These are phyloP conservation scores for Lordiphosa fenestrarum DNA, from an alignment of 2,888 invertebrate species.

Conservation along the genomic window DNA sequence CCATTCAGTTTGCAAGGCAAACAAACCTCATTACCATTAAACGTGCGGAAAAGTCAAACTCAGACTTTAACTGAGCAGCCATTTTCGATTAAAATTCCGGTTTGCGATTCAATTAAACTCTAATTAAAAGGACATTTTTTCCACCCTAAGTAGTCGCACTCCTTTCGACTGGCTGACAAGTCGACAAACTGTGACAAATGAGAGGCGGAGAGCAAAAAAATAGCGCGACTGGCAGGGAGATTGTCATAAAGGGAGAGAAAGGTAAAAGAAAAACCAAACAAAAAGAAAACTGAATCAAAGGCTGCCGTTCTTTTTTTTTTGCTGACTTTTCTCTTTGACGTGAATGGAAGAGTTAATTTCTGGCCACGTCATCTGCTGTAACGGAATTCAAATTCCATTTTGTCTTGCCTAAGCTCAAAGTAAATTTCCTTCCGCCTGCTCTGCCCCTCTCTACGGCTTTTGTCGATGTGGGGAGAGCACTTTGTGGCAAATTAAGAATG, in stretches of 20 bases:
- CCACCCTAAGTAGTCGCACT: slow-evolving; percentile 28
- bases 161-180: slow-evolving; percentile 46
- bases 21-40: slow-evolving; percentile 34
- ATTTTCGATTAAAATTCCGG: slow-evolving; percentile 75
- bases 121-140: slow-evolving; percentile 72
- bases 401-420: background rate
- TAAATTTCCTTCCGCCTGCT: slow-evolving; percentile 2
- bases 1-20: slow-evolving; percentile 44
- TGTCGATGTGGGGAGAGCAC: slow-evolving; percentile 11
- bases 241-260: slow-evolving; percentile 14
- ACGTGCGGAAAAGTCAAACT: slow-evolving; percentile 58
- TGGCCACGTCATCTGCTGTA: slow-evolving; percentile 12
- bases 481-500: slow-evolving; percentile 27
- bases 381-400: slow-evolving; percentile 28
- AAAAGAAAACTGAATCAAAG: slow-evolving; percentile 26
- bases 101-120: slow-evolving; percentile 71
- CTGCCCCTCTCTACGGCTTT: too few relatives aligned
- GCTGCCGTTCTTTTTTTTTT: slow-evolving; percentile 31
- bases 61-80: slow-evolving; percentile 40
- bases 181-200: slow-evolving; percentile 57
- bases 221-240: slow-evolving; percentile 26
- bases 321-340: slow-evolving; percentile 19
- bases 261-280: slow-evolving; percentile 20
- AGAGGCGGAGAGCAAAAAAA: slow-evolving; percentile 9
- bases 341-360: slow-evolving; percentile 46